These are phyloP conservation scores for Hemicentrotus pulcherrimus DNA, from an alignment of 35 echinoderm and acorn worm genomes.

Conservation along the genomic window DNA sequence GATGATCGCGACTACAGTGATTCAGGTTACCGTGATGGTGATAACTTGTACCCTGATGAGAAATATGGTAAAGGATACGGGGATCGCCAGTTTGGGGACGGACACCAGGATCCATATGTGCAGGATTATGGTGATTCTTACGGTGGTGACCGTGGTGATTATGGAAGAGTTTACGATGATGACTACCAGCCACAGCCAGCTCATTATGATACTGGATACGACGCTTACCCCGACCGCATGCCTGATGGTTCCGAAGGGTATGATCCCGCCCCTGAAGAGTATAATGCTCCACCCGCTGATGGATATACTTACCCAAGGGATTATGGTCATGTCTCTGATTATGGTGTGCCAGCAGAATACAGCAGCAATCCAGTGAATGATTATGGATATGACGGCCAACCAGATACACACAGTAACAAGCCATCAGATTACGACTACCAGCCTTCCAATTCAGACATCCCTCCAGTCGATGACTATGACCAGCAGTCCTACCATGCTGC, in stretches of 20 bases:
- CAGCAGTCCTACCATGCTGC: slow-evolving; percentile 30
- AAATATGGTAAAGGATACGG: slow-evolving; percentile 31
- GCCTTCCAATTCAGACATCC: neutral
- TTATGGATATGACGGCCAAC: slow-evolving; percentile 45
- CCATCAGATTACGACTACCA: slow-evolving; percentile 37
- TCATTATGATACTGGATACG: neutral
- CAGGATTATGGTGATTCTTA: slow-evolving; percentile 23
- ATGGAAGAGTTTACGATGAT: slow-evolving; percentile 51
- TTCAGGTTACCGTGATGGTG: slow-evolving; percentile 59
- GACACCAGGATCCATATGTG: slow-evolving; percentile 26
- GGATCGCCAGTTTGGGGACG: neutral
- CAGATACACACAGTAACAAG: slow-evolving; percentile 20
- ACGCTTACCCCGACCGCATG: slow-evolving; percentile 48
- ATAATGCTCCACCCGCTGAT: slow-evolving; percentile 22
- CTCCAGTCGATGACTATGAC: neutral
- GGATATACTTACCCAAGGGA: neutral
- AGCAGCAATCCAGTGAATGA: slow-evolving; percentile 10
- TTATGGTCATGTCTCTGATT: slow-evolving; percentile 31
- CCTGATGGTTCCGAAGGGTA: slow-evolving; percentile 33
- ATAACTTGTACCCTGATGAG: slow-evolving; percentile 39
- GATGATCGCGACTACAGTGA: slow-evolving; percentile 58
- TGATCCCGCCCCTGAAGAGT: slow-evolving; percentile 21
- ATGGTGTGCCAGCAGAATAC: neutral
- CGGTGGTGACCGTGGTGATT: neutral
- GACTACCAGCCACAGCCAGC: slow-evolving; percentile 14